A percentile compares a stretch with the other conserved stretches of the same genome.
Evolutionary conservation across 2,888 invertebrate species (phyloP).

Genomic region (Acanthoscelides obtectus): DNA sequence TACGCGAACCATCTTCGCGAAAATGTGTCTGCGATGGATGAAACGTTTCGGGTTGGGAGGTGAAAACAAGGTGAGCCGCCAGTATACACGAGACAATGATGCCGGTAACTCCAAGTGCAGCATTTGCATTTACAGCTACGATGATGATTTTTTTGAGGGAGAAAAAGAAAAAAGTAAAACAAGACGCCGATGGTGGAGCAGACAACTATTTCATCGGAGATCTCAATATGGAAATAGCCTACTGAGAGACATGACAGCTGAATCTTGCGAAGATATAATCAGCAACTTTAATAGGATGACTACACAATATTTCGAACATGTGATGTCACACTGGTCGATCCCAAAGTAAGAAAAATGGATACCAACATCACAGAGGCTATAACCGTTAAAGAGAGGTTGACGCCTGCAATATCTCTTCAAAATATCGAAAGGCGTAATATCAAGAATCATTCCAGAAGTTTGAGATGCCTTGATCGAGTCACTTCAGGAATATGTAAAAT

Average conservation of each 20-base stretch:
- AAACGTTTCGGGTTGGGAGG: background rate
- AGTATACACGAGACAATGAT: no score
- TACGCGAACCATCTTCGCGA: background rate
- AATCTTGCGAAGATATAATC: background rate
- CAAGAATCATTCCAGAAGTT: slow-evolving; percentile 10
- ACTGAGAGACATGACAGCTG: background rate
- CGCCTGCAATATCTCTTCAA: no score
- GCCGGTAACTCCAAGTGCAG: no score
- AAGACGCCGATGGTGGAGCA: no score
- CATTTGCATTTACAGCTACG: no score
- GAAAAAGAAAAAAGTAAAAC: background rate
- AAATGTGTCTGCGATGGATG: background rate
- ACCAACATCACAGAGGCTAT: no score
- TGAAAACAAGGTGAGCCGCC: no score
- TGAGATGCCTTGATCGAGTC: slow-evolving; percentile 7
- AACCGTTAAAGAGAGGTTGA: background rate
- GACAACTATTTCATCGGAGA: no score
- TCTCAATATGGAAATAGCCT: slow-evolving; percentile 4
- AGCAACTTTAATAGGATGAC: background rate
- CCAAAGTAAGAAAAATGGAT: no score
- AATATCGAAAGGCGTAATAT: slow-evolving; percentile 3
- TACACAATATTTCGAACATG: no score
- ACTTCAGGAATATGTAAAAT: slow-evolving; percentile 7
- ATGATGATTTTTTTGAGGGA: slow-evolving; percentile 1
- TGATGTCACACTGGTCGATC: no score